Evolutionary conservation across 2,113 vertebrate genomes (phyloP).

Genomic region (Nibea albiflora): DNA sequence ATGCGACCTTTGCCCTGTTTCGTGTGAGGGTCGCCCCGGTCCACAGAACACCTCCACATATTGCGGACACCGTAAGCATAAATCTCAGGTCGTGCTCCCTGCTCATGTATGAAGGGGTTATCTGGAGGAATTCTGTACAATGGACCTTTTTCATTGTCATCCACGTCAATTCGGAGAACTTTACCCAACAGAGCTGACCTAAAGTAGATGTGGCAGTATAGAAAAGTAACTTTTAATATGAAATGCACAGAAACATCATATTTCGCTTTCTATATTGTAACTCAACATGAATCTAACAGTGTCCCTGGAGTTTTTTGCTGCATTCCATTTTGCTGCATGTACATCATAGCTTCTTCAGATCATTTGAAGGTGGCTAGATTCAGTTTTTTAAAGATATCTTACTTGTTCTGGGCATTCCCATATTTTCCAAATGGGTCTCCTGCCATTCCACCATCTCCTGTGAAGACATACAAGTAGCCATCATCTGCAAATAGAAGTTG

Average conservation of each 20-base stretch:
- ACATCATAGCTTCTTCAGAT: neutral
- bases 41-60: slow-evolving; percentile 98
- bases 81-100: slow-evolving; percentile 88
- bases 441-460: slow-evolving; percentile 97
- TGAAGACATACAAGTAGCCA: slow-evolving; percentile 95
- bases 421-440: slow-evolving; percentile 96
- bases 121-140: slow-evolving; percentile 90
- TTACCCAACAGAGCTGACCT: slow-evolving; percentile 96
- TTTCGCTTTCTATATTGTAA: neutral
- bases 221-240: neutral
- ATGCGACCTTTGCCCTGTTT: slow-evolving; percentile 91
- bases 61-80: slow-evolving; percentile 94
- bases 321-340: too few relatives aligned
- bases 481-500: slow-evolving; percentile 95
- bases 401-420: slow-evolving; percentile 98
- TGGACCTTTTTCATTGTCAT: slow-evolving; percentile 86
- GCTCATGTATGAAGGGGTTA: slow-evolving; percentile 90
- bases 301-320: neutral
- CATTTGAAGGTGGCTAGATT: neutral
- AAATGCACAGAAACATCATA: neutral
- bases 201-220: neutral
- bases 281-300: neutral
- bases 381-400: slow-evolving; percentile 46
- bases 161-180: slow-evolving; percentile 93
- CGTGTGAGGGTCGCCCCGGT: slow-evolving; percentile 88